Percentiles rank a stretch among this genome's conserved stretches.
Conservation (phyloP, 2,797 vertebrate species). For the Alauda arvensis region DNA sequence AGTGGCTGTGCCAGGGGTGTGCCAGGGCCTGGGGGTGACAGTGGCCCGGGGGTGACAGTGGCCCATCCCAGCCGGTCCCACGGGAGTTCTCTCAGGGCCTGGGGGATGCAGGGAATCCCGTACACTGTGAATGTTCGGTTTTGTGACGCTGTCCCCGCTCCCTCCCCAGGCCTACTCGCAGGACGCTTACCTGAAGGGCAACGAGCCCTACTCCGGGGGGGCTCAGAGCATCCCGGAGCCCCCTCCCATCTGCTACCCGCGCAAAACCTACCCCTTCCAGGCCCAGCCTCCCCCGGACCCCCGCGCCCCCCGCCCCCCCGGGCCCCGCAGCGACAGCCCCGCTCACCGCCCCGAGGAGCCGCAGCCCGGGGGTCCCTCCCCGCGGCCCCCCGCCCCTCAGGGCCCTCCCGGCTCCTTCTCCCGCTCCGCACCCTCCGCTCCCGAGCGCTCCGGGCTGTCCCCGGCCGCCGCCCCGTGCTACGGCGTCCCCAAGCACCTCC, state of each 20-base stretch:
- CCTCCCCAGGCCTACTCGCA: conserved; percentile 88
- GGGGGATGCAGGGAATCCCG: too few relatives aligned
- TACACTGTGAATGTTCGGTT: too few relatives aligned
- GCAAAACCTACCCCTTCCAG: conserved; percentile 78
- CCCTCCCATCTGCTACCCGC: conserved; percentile 88
- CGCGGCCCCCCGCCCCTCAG: neutral
- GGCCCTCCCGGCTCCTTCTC: conserved; percentile 53
- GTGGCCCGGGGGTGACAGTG: too few relatives aligned
- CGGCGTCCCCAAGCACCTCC: conserved; percentile 54
- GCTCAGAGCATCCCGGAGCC: conserved; percentile 91
- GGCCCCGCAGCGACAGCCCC: conserved; percentile 31
- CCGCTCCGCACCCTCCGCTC: conserved; percentile 65
- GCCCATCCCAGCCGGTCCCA: too few relatives aligned
- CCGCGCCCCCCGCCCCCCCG: neutral
- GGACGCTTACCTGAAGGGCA: conserved; percentile 95
- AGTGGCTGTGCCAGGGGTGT: fast-evolving
- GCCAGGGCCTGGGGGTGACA: neutral
- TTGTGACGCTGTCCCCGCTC: neutral
- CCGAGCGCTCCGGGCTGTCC: conserved; percentile 53
- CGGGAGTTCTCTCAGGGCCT: too few relatives aligned
- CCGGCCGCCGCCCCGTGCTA: conserved; percentile 48
- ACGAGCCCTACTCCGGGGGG: conserved; percentile 87
- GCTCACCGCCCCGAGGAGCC: conserved; percentile 78
- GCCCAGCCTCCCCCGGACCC: neutral
- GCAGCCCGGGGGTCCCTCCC: conserved; percentile 78